Base-by-base conservation (phyloP, 1,140 invertebrate genomes). In the Homalodisca vitripennis region DNA sequence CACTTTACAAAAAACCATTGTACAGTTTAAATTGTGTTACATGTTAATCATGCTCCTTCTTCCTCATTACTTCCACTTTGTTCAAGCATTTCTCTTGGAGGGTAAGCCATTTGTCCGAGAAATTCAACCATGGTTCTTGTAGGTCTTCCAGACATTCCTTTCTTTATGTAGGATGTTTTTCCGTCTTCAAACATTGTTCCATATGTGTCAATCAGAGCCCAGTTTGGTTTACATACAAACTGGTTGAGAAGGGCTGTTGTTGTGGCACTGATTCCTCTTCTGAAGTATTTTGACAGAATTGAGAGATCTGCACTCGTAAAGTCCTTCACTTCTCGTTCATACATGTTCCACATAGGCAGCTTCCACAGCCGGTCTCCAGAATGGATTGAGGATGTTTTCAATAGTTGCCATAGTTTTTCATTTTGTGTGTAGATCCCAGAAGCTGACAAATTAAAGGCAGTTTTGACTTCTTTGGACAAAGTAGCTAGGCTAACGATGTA, bases 101-200 rank as follows among this genome's bases (percentile, higher is more conserved):
- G 22, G 41, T 70, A 74, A n/a, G 73, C 68, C 10, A 74, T 76
- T 67, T 79, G 70, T 62, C 80, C 77, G 47, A 93, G 79, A 71
- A 94, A 88, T 76, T 93, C 87, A 22, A 94, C 87, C 0, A 95
- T 75, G 2, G 92, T 94, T 73, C 93, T 83, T 0, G 91, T 92
- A 13, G 93, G 92, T 47, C 91, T 81, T 13, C 92, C 92, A 67
- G 89, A 86, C 89, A 92, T 92, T 67, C 88, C 88, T 77, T 84
- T 84, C 26, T 78, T 76, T 29, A 94, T 77, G 78, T 94, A 93
- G 0, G 85, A 80, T 47, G 90, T 86, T 66, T 91, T 88, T 70
- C 82, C 83, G 71, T 84, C 83, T 66, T 86, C 85, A 81, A n/a
- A 34, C 26, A 57, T 67, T 81, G 85, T 84, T 0, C 84, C 84